A percentile compares a stretch with the other conserved stretches of the same genome.
Conservation (phyloP, 2,888 invertebrate genomes). For the Drosophila koepferae region DNA sequence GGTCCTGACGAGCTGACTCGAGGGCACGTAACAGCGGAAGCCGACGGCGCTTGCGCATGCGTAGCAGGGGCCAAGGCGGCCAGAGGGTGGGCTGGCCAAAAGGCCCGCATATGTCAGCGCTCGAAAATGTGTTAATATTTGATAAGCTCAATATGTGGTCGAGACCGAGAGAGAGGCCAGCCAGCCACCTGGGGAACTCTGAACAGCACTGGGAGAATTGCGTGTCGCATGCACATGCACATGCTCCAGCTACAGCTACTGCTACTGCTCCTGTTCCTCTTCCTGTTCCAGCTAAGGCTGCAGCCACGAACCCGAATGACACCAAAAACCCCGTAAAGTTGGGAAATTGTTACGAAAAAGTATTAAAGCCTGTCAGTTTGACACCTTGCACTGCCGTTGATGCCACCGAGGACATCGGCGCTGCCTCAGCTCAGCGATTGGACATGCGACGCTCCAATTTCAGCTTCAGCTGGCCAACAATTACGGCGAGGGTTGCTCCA, state of each 20-base stretch:
- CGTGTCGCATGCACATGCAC: constrained; percentile 62
- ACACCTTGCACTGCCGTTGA: constrained; percentile 57
- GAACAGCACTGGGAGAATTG: constrained; percentile 30
- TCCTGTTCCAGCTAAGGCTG: constrained; percentile 16
- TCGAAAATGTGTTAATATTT: constrained; percentile 80
- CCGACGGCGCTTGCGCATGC: constrained; percentile 56
- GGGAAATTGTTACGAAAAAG: constrained; percentile 72
- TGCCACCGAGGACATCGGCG: constrained; percentile 9
- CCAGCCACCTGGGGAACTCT: constrained; percentile 40
- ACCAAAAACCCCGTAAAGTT: constrained; percentile 60
- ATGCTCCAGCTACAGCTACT: constrained; percentile 12
- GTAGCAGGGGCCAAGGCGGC: constrained; percentile 24
- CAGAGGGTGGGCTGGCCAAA: background rate
- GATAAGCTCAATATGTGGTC: constrained; percentile 78
- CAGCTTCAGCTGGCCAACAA: constrained; percentile 35
- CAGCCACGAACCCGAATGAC: constrained; percentile 53
- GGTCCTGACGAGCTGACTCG: constrained; percentile 17
- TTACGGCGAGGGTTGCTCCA: constrained; percentile 37
- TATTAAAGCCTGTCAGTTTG: constrained; percentile 74
- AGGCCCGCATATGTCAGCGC: constrained; percentile 69
- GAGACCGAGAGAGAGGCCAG: constrained; percentile 14
- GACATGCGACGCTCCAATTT: constrained; percentile 50
- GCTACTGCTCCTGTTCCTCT: constrained; percentile 2
- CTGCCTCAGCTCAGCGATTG: constrained; percentile 43
- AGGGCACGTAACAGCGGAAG: constrained; percentile 75